Conservation (phyloP, 2,797 vertebrate species). For the Pantherophis vulpinus region DNA sequence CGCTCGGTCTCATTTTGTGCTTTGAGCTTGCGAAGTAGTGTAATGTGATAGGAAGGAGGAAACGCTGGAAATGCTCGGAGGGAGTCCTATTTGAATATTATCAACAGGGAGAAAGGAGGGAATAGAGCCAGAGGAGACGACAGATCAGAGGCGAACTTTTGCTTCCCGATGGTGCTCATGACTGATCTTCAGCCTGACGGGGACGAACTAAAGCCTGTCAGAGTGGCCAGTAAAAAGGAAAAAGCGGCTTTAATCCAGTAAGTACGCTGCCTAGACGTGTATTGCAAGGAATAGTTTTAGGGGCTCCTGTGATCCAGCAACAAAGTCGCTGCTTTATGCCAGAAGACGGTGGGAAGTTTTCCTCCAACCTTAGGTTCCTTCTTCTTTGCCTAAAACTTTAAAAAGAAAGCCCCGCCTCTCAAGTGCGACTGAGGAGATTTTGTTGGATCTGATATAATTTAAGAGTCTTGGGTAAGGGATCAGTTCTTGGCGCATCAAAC, state of each 20-base stretch:
- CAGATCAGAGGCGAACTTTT: neutral
- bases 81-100: neutral
- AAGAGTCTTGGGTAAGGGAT: neutral
- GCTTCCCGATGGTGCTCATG: constrained; percentile 48
- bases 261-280: constrained; percentile 39
- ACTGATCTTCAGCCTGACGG: constrained; percentile 61
- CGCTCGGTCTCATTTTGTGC: neutral
- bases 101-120: neutral
- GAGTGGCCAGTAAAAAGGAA: constrained; percentile 56
- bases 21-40: neutral
- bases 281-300: neutral
- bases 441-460: neutral
- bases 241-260: constrained; percentile 46
- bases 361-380: neutral
- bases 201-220: constrained; percentile 58
- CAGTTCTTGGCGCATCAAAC: neutral
- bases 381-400: neutral
- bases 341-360: neutral
- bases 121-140: neutral
- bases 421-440: neutral
- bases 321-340: neutral
- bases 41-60: neutral
- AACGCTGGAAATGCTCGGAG: neutral
- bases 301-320: no score
- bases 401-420: neutral